phyloP scores from a whole-genome alignment of 2,797 vertebrate species.

The Clarias platycephalus region DNA sequence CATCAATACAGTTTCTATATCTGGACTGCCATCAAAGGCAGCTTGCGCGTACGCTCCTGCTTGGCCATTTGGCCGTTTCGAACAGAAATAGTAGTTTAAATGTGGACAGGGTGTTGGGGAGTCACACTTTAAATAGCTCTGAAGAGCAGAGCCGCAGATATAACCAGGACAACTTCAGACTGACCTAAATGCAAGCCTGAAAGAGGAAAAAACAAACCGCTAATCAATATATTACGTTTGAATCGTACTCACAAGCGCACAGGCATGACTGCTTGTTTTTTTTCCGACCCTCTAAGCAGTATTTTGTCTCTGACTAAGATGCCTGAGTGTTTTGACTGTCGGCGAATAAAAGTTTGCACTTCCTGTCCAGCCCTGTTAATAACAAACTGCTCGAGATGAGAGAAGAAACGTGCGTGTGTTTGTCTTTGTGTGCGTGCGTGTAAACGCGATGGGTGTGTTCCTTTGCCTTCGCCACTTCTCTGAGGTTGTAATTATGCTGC shows the following conservation, averaged over 20 bases:
- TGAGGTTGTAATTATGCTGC: slow-evolving; percentile 59
- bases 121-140: slow-evolving; percentile 47
- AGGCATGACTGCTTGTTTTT: neutral
- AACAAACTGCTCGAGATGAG: slow-evolving; percentile 25
- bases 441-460: slow-evolving; percentile 54
- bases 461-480: slow-evolving; percentile 45
- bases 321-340: neutral
- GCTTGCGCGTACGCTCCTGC: slow-evolving; percentile 5
- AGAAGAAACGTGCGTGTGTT: slow-evolving; percentile 18
- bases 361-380: slow-evolving; percentile 26
- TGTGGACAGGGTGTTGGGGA: slow-evolving; percentile 43
- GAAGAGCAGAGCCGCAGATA: slow-evolving; percentile 27
- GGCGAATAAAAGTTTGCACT: neutral
- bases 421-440: slow-evolving; percentile 19
- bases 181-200: slow-evolving; percentile 26
- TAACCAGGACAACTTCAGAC: slow-evolving; percentile 30
- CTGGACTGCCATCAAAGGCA: slow-evolving; percentile 40
- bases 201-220: neutral
- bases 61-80: slow-evolving; percentile 27
- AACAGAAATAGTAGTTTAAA: slow-evolving; percentile 45
- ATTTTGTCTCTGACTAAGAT: slow-evolving; percentile 6
- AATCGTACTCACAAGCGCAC: neutral
- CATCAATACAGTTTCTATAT: slow-evolving; percentile 48
- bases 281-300: neutral
- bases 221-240: neutral